phyloP scores from a whole-genome alignment of 2,888 invertebrate species.

The Trilocha varians region DNA sequence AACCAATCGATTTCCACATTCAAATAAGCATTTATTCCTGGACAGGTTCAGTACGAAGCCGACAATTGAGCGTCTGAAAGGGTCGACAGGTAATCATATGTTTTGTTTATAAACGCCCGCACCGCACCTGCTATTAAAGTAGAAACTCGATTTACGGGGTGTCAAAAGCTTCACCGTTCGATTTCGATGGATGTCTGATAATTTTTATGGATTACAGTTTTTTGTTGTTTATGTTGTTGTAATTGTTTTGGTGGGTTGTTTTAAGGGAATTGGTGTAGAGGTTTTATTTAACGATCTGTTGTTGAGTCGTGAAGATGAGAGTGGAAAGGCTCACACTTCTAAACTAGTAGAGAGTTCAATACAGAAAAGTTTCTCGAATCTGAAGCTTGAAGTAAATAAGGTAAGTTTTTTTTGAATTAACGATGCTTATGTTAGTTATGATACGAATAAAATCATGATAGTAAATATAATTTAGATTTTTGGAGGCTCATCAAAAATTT shows the following conservation, averaged over 20 bases:
- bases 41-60: conserved; percentile 7
- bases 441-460: too few species aligned
- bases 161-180: not conserved
- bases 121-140: not conserved
- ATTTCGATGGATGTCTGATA: not conserved
- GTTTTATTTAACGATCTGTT: too few species aligned
- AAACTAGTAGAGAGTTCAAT: not conserved
- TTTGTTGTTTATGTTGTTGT: not conserved
- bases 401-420: too few species aligned
- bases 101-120: conserved; percentile 19
- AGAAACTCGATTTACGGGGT: not conserved
- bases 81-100: conserved; percentile 28
- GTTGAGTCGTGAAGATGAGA: too few species aligned
- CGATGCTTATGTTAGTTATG: too few species aligned
- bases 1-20: not conserved
- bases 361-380: too few species aligned
- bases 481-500: too few species aligned
- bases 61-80: conserved; percentile 18
- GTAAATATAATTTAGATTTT: too few species aligned
- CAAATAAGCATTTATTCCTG: not conserved
- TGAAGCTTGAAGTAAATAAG: too few species aligned
- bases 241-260: not conserved
- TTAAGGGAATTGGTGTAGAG: too few species aligned
- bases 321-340: not conserved
- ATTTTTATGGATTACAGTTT: not conserved